phyloP scores from a whole-genome alignment of 2,888 invertebrate species.

The Rhynchonema sp. region DNA sequence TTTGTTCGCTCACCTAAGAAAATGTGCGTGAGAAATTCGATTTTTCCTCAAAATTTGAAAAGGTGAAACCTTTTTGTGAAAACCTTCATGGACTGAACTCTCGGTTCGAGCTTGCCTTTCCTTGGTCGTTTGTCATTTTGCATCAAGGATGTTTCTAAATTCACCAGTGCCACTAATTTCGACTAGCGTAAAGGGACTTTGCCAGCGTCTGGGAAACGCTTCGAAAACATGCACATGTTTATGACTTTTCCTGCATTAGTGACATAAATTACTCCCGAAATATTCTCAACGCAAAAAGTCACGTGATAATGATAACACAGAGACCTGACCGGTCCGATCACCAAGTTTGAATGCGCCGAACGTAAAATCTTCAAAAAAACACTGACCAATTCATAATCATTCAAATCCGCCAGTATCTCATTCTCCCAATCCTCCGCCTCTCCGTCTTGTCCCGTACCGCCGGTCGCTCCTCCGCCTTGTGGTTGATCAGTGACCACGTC shows the following conservation, averaged over 20 bases:
- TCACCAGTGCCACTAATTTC: no score
- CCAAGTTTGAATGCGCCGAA: neutral
- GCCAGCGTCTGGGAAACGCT: no score
- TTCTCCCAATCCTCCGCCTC: slow-evolving; percentile 20
- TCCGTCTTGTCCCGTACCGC: neutral
- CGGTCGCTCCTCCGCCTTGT: neutral
- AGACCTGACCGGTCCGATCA: no score
- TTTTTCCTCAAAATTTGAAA: neutral
- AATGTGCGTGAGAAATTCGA: no score
- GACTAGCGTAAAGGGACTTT: no score
- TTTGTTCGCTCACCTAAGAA: slow-evolving; percentile 10
- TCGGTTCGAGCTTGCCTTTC: no score
- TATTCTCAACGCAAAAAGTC: neutral
- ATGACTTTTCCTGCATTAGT: no score
- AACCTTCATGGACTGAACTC: no score
- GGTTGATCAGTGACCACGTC: no score
- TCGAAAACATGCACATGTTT: no score
- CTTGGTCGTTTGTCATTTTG: no score
- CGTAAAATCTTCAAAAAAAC: neutral
- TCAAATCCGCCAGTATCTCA: slow-evolving; percentile 20
- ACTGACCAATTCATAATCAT: slow-evolving; percentile 22
- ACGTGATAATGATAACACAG: neutral
- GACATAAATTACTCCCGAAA: neutral
- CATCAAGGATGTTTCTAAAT: no score
- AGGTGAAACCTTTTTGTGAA: neutral